Evolutionary conservation across 2,113 vertebrate species (phyloP).

Genomic region (Salvelinus alpinus): DNA sequence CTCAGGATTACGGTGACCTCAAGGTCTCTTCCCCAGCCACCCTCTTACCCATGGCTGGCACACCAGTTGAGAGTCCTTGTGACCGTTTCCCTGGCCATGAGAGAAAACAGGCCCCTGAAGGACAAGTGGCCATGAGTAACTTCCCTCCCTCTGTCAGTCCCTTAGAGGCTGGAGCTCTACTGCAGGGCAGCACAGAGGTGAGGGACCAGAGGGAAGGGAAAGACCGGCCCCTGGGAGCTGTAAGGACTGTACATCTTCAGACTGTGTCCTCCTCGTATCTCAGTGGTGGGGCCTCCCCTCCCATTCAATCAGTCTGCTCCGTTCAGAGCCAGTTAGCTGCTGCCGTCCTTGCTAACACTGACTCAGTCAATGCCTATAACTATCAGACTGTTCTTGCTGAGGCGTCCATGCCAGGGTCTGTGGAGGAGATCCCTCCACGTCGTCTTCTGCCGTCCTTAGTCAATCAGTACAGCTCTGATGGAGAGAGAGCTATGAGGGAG

Average conservation of each 20-base stretch:
- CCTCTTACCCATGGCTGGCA: slow-evolving; percentile 41
- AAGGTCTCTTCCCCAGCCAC: slow-evolving; percentile 26
- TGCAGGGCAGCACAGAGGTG: slow-evolving; percentile 50
- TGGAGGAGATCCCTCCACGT: slow-evolving; percentile 80
- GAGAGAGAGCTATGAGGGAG: slow-evolving; percentile 66
- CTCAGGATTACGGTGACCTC: slow-evolving; percentile 43
- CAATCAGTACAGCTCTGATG: slow-evolving; percentile 74
- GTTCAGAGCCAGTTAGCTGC: slow-evolving; percentile 79
- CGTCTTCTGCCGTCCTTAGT: slow-evolving; percentile 53
- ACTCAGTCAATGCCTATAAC: slow-evolving; percentile 74
- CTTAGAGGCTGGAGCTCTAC: slow-evolving; percentile 66
- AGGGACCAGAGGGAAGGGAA: slow-evolving; percentile 30
- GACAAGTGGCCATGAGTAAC: slow-evolving; percentile 72
- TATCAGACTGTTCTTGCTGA: slow-evolving; percentile 82
- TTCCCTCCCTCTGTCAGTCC: slow-evolving; percentile 69
- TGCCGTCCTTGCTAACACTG: slow-evolving; percentile 74
- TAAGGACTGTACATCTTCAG: slow-evolving; percentile 58
- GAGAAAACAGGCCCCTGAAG: slow-evolving; percentile 46
- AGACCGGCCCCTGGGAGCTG: slow-evolving; percentile 64
- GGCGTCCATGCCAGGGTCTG: slow-evolving; percentile 76
- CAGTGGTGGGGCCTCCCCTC: slow-evolving; percentile 71
- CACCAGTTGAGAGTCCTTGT: slow-evolving; percentile 49
- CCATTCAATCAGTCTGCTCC: slow-evolving; percentile 70
- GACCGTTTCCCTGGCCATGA: slow-evolving; percentile 59
- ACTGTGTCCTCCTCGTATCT: slow-evolving; percentile 75